Evolutionary conservation across 2,113 vertebrate genomes (phyloP).

Genomic region (Megaceryle maxima): DNA sequence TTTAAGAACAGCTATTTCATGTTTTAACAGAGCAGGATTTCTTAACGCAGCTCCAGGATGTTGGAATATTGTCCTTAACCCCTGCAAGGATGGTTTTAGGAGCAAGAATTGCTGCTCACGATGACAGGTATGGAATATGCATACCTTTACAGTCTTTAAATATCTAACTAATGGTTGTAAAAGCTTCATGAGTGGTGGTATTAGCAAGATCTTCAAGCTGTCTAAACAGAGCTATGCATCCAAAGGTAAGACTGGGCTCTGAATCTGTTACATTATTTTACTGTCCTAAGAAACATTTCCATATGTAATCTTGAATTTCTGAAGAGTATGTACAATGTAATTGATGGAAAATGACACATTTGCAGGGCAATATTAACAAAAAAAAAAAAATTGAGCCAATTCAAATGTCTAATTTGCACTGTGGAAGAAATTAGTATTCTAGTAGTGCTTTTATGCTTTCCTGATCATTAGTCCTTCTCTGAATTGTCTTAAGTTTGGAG

Average conservation of each 20-base stretch:
- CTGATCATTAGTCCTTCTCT: neutral
- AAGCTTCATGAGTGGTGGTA: neutral
- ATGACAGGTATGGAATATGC: constrained; percentile 86
- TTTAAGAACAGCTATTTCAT: constrained; percentile 38
- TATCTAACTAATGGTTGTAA: neutral
- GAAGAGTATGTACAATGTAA: neutral
- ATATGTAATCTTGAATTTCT: neutral
- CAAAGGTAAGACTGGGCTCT: neutral
- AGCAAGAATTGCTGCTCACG: constrained; percentile 92
- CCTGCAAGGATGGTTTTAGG: constrained; percentile 95
- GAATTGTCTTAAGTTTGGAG: neutral
- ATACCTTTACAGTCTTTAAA: neutral
- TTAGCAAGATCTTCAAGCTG: neutral
- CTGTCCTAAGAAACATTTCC: neutral
- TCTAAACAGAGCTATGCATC: neutral
- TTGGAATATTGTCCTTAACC: constrained; percentile 94
- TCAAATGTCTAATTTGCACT: neutral
- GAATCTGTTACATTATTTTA: neutral
- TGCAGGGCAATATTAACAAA: neutral
- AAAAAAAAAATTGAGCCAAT: neutral
- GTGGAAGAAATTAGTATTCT: neutral
- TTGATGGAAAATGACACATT: neutral
- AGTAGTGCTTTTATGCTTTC: neutral
- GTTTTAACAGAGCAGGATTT: constrained; percentile 90
- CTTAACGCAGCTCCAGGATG: constrained; percentile 90